A percentile compares a stretch with the other conserved stretches of the same genome.
Conservation (phyloP, 2,888 invertebrate species). For the Chrysopilus asiliformis region DNA sequence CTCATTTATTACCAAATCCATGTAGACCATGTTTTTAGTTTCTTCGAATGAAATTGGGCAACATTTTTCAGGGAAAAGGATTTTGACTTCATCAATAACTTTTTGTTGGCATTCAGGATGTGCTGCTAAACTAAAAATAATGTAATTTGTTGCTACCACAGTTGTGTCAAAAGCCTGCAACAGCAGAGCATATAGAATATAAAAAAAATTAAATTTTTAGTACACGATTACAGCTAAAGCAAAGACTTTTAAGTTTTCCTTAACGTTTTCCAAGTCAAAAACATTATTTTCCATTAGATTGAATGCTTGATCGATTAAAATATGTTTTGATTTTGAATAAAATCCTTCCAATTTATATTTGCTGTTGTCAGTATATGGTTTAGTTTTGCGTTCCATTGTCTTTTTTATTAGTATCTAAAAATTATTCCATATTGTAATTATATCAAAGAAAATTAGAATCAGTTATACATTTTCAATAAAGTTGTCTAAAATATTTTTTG, state of each 20-base stretch:
- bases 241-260: background rate
- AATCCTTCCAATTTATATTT: too few relatives aligned
- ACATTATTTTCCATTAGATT: background rate
- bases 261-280: background rate
- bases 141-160: background rate
- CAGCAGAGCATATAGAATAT: background rate
- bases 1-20: conserved; percentile 3
- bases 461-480: too few relatives aligned
- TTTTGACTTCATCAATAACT: background rate
- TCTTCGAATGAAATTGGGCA: background rate
- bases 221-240: background rate
- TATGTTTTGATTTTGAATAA: background rate
- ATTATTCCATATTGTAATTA: too few relatives aligned
- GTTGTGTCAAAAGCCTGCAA: background rate
- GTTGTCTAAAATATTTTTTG: background rate
- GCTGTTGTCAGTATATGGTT: too few relatives aligned
- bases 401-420: too few relatives aligned
- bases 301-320: background rate
- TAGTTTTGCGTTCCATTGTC: too few relatives aligned
- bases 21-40: background rate
- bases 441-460: too few relatives aligned
- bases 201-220: background rate
- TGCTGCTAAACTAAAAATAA: background rate
- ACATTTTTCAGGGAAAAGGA: background rate
- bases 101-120: background rate